Evolutionary conservation across 1,140 invertebrate species (phyloP).

Genomic region (Pogonomyrmex barbatus): DNA sequence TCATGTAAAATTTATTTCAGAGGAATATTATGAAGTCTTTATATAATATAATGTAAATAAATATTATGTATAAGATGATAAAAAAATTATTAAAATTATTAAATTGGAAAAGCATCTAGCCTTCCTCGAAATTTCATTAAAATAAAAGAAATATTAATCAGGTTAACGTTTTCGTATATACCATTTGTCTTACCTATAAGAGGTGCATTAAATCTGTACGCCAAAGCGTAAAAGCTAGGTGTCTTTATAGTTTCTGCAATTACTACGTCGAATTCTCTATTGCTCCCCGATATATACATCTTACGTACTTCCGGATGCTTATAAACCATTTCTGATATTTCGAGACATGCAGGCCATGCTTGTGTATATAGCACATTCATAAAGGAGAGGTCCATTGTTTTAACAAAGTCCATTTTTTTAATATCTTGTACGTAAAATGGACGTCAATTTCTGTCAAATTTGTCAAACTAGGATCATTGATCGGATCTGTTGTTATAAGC

Average conservation of each 20-base stretch:
- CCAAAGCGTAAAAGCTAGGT: constrained; percentile 50
- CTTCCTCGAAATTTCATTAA: background rate
- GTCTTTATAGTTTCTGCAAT: constrained; percentile 63
- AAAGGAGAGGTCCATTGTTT: constrained; percentile 11
- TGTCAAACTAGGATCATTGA: constrained; percentile 70
- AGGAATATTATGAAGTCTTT: background rate
- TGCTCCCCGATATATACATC: constrained; percentile 64
- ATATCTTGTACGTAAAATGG: accelerated
- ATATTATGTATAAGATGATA: no score
- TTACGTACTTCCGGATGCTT: constrained; percentile 65
- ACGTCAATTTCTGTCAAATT: constrained; percentile 76
- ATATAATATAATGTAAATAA: background rate
- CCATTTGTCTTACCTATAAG: constrained; percentile 71
- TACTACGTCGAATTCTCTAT: constrained; percentile 73
- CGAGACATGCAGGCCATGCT: background rate
- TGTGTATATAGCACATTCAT: accelerated
- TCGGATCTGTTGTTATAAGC: constrained; percentile 80
- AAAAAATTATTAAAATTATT: background rate
- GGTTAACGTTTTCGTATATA: background rate
- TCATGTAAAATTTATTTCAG: no score
- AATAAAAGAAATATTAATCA: background rate
- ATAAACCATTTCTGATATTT: constrained; percentile 24
- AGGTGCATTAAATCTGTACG: constrained; percentile 71
- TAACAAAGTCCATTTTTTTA: background rate
- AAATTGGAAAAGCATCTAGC: no score